Conservation (phyloP, 2,888 invertebrate species). For the Trichogramma dendrolimi region DNA sequence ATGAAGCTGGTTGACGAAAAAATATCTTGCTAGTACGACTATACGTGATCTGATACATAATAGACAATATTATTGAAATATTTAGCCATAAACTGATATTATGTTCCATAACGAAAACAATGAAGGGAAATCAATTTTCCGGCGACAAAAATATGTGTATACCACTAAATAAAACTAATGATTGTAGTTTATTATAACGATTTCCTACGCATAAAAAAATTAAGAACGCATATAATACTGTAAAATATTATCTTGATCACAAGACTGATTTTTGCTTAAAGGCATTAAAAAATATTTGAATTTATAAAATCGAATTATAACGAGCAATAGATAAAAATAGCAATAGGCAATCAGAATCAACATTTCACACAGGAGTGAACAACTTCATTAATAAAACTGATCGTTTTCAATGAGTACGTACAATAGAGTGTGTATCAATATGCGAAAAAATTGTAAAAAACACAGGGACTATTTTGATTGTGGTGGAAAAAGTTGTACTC, state of each 20-base stretch:
- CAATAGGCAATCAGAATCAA: constrained; percentile 13
- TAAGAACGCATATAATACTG: constrained; percentile 39
- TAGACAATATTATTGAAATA: neutral
- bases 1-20: neutral
- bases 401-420: constrained; percentile 23
- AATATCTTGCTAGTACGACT: neutral
- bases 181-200: too few relatives aligned
- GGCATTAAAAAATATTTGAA: constrained; percentile 10
- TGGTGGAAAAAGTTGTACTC: constrained; percentile 1
- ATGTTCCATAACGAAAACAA: neutral
- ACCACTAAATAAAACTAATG: constrained; percentile 46
- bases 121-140: constrained; percentile 24
- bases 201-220: too few relatives aligned
- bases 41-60: neutral
- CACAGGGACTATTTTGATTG: constrained; percentile 15
- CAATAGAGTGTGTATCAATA: constrained; percentile 18
- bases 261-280: constrained; percentile 52
- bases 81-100: constrained; percentile 3
- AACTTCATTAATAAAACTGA: constrained; percentile 23
- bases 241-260: constrained; percentile 49
- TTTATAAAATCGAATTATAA: constrained; percentile 29
- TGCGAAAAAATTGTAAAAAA: constrained; percentile 8
- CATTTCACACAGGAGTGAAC: constrained; percentile 6
- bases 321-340: neutral
- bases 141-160: constrained; percentile 42